Conservation (phyloP, 2,797 vertebrate genomes). For the Heteromormyrus szaboi region DNA sequence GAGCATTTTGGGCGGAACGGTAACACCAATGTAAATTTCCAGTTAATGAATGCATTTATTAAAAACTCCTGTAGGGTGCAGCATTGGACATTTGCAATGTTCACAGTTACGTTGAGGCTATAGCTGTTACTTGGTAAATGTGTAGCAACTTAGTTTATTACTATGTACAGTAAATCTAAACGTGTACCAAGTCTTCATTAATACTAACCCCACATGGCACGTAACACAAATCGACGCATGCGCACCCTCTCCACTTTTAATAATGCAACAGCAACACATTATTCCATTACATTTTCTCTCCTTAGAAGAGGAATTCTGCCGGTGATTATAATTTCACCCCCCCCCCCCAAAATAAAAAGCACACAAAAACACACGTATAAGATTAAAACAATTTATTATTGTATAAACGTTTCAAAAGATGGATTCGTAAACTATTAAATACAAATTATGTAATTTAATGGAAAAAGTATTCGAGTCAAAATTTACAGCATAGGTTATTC, state of each 20-base stretch:
- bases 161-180: neutral
- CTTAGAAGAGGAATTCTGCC: neutral
- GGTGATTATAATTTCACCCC: neutral
- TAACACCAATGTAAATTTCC: neutral
- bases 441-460: slow-evolving; percentile 23
- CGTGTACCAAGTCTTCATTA: neutral
- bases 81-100: neutral
- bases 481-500: slow-evolving; percentile 25
- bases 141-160: neutral
- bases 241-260: neutral
- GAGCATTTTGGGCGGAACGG: neutral
- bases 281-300: neutral
- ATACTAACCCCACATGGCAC: neutral
- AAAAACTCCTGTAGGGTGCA: slow-evolving; percentile 8
- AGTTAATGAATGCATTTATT: neutral
- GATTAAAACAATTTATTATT: slow-evolving; percentile 57
- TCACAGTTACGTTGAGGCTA: neutral
- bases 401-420: slow-evolving; percentile 55
- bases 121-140: neutral
- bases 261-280: neutral
- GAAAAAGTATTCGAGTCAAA: slow-evolving; percentile 36
- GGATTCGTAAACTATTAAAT: slow-evolving; percentile 34
- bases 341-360: neutral
- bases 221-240: neutral
- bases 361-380: slow-evolving; percentile 32